phyloP scores from a whole-genome alignment of 2,113 vertebrate species.

The Synodontis membranacea region DNA sequence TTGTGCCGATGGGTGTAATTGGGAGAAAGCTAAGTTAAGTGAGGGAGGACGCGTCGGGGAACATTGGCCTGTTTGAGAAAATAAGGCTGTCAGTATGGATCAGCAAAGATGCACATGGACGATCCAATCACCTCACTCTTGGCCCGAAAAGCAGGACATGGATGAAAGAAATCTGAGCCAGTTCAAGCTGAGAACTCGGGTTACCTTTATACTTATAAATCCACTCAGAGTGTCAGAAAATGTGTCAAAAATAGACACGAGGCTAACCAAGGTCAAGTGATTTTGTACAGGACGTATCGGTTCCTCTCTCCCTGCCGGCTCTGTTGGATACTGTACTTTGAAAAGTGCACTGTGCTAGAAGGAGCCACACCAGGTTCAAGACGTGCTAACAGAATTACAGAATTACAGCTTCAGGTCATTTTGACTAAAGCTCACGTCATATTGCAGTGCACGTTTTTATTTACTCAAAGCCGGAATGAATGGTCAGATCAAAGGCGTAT shows the following conservation, averaged over 20 bases:
- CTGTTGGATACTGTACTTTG: conserved; percentile 4
- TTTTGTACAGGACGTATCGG: conserved; percentile 22
- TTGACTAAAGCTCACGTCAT: not conserved
- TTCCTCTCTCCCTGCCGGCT: conserved; percentile 16
- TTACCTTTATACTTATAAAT: conserved; percentile 37
- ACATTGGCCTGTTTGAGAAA: conserved; percentile 61
- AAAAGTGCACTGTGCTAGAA: not conserved
- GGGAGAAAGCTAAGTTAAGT: conserved; percentile 60
- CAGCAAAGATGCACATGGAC: conserved; percentile 46
- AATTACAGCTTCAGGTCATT: not conserved
- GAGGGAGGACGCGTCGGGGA: conserved; percentile 24
- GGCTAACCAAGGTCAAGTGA: conserved; percentile 44
- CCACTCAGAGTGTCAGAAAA: conserved; percentile 21
- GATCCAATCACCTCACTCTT: conserved; percentile 37
- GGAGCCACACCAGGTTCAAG: not conserved
- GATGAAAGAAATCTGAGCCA: conserved; percentile 21
- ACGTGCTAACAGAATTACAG: not conserved
- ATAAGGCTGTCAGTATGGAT: conserved; percentile 62
- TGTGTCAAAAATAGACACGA: conserved; percentile 34
- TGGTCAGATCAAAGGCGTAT: not conserved
- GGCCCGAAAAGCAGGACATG: conserved; percentile 25
- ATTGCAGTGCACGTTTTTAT: not conserved
- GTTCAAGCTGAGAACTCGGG: conserved; percentile 31
- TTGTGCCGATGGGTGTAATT: conserved; percentile 64
- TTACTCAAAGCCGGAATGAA: not conserved